phyloP scores from a whole-genome alignment of 2,113 vertebrate genomes.

The Peromyscus leucopus region DNA sequence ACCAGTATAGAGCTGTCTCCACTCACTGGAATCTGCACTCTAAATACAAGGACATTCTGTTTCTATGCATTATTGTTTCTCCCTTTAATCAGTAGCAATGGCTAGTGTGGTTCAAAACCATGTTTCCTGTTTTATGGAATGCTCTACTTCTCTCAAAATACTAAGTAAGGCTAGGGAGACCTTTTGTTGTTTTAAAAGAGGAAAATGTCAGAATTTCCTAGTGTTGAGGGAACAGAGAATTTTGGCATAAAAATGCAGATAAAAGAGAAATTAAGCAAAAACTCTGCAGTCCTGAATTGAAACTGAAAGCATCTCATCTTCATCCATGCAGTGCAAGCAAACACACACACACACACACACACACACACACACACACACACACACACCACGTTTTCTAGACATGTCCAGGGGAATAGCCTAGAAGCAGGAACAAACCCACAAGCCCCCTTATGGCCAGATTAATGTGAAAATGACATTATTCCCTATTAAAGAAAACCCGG shows the following conservation, averaged over 20 bases:
- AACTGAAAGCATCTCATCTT: not conserved
- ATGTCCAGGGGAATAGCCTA: not conserved
- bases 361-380: too few relatives aligned
- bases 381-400: not conserved
- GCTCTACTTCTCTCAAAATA: conserved; percentile 61
- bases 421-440: not conserved
- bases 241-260: not conserved
- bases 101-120: conserved; percentile 25
- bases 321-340: not conserved
- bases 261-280: conserved; percentile 30
- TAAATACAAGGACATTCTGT: conserved; percentile 55
- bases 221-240: not conserved
- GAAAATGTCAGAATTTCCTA: conserved; percentile 33
- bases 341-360: not conserved
- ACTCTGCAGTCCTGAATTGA: not conserved
- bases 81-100: conserved; percentile 51
- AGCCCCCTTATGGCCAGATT: not conserved
- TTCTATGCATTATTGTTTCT: conserved; percentile 6
- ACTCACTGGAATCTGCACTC: conserved; percentile 46
- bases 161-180: not conserved
- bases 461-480: not conserved
- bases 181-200: conserved; percentile 28
- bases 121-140: conserved; percentile 53
- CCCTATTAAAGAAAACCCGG: not conserved
- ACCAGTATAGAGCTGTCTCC: not conserved